A percentile compares a stretch with the other conserved stretches of the same genome.
Conservation (phyloP, 2,888 invertebrate species). For the Polyommatus iphigenia region DNA sequence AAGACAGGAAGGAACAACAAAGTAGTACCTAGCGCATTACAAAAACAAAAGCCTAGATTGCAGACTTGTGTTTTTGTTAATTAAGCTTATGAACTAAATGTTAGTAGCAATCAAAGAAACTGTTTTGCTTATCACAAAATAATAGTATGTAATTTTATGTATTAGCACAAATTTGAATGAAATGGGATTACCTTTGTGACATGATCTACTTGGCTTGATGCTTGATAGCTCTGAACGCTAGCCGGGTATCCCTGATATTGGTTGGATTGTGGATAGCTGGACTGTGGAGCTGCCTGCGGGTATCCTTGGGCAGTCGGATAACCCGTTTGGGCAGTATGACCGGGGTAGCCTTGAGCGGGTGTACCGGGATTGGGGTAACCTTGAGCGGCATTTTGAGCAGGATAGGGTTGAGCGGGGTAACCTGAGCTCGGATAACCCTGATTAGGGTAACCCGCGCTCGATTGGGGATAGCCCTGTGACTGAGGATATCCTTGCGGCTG, state of each 20-base stretch:
- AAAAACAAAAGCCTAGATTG: not conserved
- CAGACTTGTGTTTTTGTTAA: not conserved
- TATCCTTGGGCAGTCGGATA: slow-evolving; percentile 48
- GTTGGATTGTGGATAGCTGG: slow-evolving; percentile 48
- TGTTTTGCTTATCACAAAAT: slow-evolving; percentile 65
- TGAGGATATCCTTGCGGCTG: slow-evolving; percentile 52
- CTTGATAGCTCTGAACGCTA: slow-evolving; percentile 51
- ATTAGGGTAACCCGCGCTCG: slow-evolving; percentile 41
- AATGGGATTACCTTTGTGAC: slow-evolving; percentile 57
- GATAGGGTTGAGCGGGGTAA: slow-evolving; percentile 50
- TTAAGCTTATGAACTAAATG: slow-evolving; percentile 32
- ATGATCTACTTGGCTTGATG: slow-evolving; percentile 53
- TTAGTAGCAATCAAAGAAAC: slow-evolving; percentile 34
- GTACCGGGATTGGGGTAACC: slow-evolving; percentile 48
- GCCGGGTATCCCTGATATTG: slow-evolving; percentile 59
- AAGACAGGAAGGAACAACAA: not conserved
- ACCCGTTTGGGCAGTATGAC: slow-evolving; percentile 24
- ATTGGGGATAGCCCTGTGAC: slow-evolving; percentile 45
- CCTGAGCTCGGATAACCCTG: slow-evolving; percentile 39
- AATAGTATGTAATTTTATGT: slow-evolving; percentile 31
- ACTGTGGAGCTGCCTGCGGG: slow-evolving; percentile 46
- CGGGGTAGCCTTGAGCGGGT: slow-evolving; percentile 42
- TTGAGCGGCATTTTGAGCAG: slow-evolving; percentile 45
- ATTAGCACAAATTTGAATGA: slow-evolving; percentile 42
- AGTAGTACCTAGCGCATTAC: not conserved